These are phyloP conservation scores for Nannobrachium achirus DNA, from an alignment of 2,113 vertebrate species.

Conservation along the genomic window DNA sequence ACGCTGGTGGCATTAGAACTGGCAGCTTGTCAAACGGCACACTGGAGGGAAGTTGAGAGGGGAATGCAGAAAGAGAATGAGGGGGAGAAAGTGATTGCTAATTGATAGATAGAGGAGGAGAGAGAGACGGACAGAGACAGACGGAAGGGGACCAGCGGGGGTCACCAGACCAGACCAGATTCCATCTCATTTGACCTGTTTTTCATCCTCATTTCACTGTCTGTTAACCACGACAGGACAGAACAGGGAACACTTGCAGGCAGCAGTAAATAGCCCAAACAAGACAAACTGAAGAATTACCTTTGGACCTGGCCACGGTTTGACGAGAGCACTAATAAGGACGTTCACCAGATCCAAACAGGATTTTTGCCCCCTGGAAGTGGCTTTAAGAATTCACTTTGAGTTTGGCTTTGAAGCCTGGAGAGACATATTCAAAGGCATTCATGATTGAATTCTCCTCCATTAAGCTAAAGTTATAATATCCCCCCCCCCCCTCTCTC, in stretches of 20 bases:
- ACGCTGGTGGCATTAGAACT: conserved; percentile 78
- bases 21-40: conserved; percentile 82
- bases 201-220: conserved; percentile 44
- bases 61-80: conserved; percentile 63
- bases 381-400: neutral
- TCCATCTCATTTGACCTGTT: conserved; percentile 48
- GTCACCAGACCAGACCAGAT: conserved; percentile 50
- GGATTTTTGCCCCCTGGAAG: conserved; percentile 26
- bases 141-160: conserved; percentile 47
- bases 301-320: conserved; percentile 47
- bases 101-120: neutral
- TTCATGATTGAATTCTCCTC: conserved; percentile 4
- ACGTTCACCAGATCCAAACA: conserved; percentile 42
- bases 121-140: neutral
- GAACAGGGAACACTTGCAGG: conserved; percentile 48
- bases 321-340: conserved; percentile 13
- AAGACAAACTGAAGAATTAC: conserved; percentile 64
- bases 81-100: neutral
- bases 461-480: conserved; percentile 22
- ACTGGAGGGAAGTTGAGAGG: conserved; percentile 67
- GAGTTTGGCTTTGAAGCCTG: conserved; percentile 29
- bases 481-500: conserved; percentile 7
- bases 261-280: conserved; percentile 59
- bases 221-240: conserved; percentile 52
- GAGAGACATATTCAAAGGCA: conserved; percentile 7